Conservation (phyloP, 2,797 vertebrate genomes). For the Ctenopoma kingsleyae region DNA sequence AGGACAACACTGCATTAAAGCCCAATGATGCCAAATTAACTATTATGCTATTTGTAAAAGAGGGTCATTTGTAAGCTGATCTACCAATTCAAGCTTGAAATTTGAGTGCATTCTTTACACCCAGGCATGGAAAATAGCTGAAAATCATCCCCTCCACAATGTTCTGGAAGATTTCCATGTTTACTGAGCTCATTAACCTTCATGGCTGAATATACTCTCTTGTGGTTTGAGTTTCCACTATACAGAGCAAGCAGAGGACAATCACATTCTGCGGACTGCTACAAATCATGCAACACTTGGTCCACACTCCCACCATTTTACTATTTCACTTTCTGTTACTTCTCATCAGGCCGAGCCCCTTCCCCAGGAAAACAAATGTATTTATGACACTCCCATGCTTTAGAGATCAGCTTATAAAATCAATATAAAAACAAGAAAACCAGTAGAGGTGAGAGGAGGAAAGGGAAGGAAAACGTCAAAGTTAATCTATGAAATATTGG, state of each 20-base stretch:
- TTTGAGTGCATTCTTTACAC: conserved; percentile 48
- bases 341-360: not conserved
- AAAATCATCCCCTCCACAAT: conserved; percentile 41
- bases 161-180: conserved; percentile 67
- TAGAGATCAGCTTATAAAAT: conserved; percentile 5
- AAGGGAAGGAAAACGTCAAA: not conserved
- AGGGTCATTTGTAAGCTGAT: conserved; percentile 22
- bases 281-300: conserved; percentile 17
- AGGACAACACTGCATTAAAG: conserved; percentile 4
- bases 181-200: conserved; percentile 64
- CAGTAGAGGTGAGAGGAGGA: not conserved
- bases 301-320: conserved; percentile 14
- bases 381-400: conserved; percentile 1
- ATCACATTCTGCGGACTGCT: conserved; percentile 9
- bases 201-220: conserved; percentile 39
- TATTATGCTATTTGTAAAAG: conserved; percentile 19
- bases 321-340: conserved; percentile 6
- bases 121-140: conserved; percentile 36
- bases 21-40: not conserved
- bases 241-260: conserved; percentile 11
- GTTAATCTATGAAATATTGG: conserved; percentile 25
- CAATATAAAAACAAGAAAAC: conserved; percentile 6
- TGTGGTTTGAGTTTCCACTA: conserved; percentile 51
- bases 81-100: conserved; percentile 49
- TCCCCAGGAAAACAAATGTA: not conserved